A percentile compares a stretch with the other conserved stretches of the same genome.
Conservation (phyloP, 2,113 vertebrate genomes). For the Pelmatolapia mariae region DNA sequence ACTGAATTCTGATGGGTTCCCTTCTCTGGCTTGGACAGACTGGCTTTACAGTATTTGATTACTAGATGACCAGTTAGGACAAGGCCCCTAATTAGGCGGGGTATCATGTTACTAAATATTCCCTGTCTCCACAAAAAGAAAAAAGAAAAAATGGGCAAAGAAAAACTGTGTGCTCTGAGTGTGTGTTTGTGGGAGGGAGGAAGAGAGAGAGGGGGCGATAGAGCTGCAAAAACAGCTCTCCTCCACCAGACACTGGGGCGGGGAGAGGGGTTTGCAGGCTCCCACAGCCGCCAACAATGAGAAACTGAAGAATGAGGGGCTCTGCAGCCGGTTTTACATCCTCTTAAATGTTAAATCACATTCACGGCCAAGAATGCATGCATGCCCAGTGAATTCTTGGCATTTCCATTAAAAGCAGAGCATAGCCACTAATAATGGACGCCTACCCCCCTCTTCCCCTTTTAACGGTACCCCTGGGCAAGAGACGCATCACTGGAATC, state of each 20-base stretch:
- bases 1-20: background rate
- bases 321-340: background rate
- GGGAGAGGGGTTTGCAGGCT: slow-evolving; percentile 30
- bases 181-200: background rate
- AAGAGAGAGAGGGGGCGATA: background rate
- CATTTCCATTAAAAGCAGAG: slow-evolving; percentile 1
- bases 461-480: slow-evolving; percentile 18
- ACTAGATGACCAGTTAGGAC: slow-evolving; percentile 4
- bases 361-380: background rate
- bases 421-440: slow-evolving; percentile 13
- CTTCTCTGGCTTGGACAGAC: background rate
- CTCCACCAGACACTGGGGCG: slow-evolving; percentile 44
- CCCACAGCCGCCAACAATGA: slow-evolving; percentile 16
- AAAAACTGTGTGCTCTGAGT: background rate
- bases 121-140: background rate
- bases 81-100: background rate
- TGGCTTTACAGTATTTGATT: slow-evolving; percentile 8
- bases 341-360: background rate
- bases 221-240: slow-evolving; percentile 9
- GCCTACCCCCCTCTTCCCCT: background rate
- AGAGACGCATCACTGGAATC: slow-evolving; percentile 50
- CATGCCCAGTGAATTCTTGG: background rate
- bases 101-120: slow-evolving; percentile 13
- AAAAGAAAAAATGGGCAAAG: background rate
- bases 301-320: background rate